These are phyloP conservation scores for Brachyhypopomus occidentalis DNA, from an alignment of 2,113 vertebrate genomes.

Conservation along the genomic window DNA sequence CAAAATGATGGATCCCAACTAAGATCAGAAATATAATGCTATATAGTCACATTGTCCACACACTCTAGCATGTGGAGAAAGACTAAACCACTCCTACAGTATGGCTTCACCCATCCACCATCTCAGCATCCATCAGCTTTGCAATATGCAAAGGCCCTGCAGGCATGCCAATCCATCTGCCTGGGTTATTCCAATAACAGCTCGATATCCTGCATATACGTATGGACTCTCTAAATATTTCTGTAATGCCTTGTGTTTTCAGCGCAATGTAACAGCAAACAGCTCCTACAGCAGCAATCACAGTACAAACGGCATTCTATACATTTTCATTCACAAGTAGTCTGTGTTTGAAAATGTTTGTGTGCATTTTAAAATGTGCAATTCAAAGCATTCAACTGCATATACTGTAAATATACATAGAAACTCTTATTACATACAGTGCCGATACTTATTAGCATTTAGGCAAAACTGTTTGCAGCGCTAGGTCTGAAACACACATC, in stretches of 20 bases:
- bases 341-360: not conserved
- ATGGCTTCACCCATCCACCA: not conserved
- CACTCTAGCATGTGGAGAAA: not conserved
- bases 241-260: not conserved
- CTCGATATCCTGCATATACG: conserved; percentile 41
- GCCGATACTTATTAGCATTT: not conserved
- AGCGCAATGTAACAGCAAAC: not conserved
- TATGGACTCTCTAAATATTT: conserved; percentile 26
- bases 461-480: not conserved
- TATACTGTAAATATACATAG: not conserved
- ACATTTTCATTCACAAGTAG: not conserved
- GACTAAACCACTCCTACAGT: not conserved
- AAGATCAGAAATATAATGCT: not conserved
- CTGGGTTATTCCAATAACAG: conserved; percentile 32
- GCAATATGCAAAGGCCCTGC: conserved; percentile 15
- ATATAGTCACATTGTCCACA: not conserved
- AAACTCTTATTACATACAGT: not conserved
- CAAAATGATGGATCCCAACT: not conserved
- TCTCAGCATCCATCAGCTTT: conserved; percentile 38
- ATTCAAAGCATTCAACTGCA: not conserved
- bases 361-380: no score
- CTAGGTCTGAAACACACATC: not conserved
- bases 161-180: not conserved
- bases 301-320: not conserved
- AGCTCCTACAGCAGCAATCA: conserved; percentile 17